Percentiles rank a stretch among this genome's conserved stretches.
phyloP scores from a whole-genome alignment of 2,113 vertebrate species.

The Mandrillus leucophaeus region DNA sequence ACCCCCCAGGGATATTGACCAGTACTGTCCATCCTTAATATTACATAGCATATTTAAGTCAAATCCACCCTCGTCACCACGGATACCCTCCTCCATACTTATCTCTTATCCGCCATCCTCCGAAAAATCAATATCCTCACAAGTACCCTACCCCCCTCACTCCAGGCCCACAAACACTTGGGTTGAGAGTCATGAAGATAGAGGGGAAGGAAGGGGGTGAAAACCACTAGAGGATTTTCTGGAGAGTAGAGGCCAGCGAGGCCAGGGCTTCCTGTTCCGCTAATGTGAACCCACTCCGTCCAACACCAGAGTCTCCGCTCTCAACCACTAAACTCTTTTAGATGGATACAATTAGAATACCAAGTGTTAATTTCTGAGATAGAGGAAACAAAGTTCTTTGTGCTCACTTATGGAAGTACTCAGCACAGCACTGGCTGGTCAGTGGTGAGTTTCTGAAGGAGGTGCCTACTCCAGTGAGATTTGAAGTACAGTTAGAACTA shows the following conservation, averaged over 20 bases:
- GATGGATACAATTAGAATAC: neutral
- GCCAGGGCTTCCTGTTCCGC: neutral
- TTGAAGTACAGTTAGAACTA: neutral
- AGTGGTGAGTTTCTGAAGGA: neutral
- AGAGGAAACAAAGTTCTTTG: neutral
- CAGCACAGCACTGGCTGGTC: no score
- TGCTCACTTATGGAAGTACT: neutral
- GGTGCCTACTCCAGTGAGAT: neutral
- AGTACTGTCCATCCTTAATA: no score
- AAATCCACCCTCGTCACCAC: no score
- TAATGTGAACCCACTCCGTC: neutral
- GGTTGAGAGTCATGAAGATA: neutral
- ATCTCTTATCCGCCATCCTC: no score
- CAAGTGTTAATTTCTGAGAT: neutral
- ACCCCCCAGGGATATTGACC: no score
- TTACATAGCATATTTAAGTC: no score
- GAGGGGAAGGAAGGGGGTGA: neutral
- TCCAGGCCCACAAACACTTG: no score
- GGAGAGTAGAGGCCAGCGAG: neutral
- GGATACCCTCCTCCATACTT: no score
- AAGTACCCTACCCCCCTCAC: no score
- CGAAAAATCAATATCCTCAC: no score
- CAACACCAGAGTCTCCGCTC: neutral
- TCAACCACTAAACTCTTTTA: neutral
- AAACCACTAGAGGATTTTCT: neutral